A percentile compares a stretch with the other conserved stretches of the same genome.
Conservation (phyloP, 1,140 invertebrate species). For the Papilio xuthus region DNA sequence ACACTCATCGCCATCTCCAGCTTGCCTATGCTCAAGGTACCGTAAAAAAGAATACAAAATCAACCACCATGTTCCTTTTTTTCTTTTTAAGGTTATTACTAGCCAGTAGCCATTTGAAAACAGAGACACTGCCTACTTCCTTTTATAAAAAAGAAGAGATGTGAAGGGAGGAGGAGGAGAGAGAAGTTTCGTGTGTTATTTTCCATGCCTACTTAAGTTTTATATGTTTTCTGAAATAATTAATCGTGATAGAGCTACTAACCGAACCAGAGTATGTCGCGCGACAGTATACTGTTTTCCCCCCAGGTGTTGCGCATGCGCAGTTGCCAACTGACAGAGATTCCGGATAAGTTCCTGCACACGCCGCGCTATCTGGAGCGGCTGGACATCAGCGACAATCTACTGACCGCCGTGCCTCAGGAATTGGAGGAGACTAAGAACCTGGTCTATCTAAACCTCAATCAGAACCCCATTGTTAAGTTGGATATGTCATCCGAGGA, state of each 20-base stretch:
- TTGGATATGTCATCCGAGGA: constrained; percentile 63
- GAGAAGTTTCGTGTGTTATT: too few species aligned
- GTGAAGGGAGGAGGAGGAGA: background rate
- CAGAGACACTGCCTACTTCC: background rate
- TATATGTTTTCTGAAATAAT: too few species aligned
- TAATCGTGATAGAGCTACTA: background rate
- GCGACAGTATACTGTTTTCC: background rate
- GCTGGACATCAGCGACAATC: constrained; percentile 87
- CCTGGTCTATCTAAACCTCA: constrained; percentile 84
- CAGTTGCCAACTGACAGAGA: constrained; percentile 82
- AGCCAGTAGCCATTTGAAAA: too few species aligned
- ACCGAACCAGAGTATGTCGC: background rate
- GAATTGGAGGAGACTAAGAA: constrained; percentile 83
- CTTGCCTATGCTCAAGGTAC: constrained; percentile 85
- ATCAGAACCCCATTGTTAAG: constrained; percentile 85
- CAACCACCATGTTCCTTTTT: too few species aligned
- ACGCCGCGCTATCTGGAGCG: constrained; percentile 84
- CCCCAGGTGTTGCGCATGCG: constrained; percentile 85
- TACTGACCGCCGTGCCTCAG: constrained; percentile 83
- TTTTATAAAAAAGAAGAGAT: background rate
- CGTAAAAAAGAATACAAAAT: background rate
- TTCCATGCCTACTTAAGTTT: too few species aligned
- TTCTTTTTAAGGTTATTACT: too few species aligned
- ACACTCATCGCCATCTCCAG: constrained; percentile 84
- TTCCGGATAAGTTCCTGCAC: constrained; percentile 86